Percentiles rank a stretch among this genome's conserved stretches.
Conservation (phyloP, 2,888 invertebrate species). For the Drosophila austrosaltans region DNA sequence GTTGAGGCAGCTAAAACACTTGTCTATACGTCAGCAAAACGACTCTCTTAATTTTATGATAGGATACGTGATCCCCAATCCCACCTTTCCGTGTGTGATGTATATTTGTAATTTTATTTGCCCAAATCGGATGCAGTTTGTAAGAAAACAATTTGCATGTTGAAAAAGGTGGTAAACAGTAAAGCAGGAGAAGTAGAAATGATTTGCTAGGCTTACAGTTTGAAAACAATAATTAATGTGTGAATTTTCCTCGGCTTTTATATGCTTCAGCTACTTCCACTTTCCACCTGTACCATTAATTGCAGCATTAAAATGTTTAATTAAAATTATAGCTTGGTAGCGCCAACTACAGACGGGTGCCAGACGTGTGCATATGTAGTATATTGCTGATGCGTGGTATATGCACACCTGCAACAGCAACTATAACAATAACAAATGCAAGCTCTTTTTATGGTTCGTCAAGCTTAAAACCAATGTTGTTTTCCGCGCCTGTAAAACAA, state of each 20-base stretch:
- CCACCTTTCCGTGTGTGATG: no score
- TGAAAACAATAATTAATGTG: constrained; percentile 28
- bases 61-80: no score
- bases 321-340: constrained; percentile 73
- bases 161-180: background rate
- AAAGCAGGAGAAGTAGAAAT: background rate
- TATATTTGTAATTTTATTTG: no score
- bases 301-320: constrained; percentile 76
- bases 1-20: no score
- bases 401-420: constrained; percentile 33
- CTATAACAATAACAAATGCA: constrained; percentile 38
- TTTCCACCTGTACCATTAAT: constrained; percentile 44
- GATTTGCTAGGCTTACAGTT: background rate
- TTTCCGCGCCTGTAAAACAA: constrained; percentile 10
- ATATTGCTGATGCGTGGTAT: constrained; percentile 31
- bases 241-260: constrained; percentile 8
- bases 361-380: constrained; percentile 53
- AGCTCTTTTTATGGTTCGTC: constrained; percentile 71
- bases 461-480: constrained; percentile 58
- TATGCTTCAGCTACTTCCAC: background rate
- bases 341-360: constrained; percentile 60
- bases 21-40: no score
- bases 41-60: no score
- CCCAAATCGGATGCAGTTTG: no score
- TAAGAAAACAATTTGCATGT: no score